Evolutionary conservation across 53 echinoderm and acorn worm species (phyloP), one percentile per base, ranked within the genome.

Genomic region (Astropecten irregularis): DNA sequence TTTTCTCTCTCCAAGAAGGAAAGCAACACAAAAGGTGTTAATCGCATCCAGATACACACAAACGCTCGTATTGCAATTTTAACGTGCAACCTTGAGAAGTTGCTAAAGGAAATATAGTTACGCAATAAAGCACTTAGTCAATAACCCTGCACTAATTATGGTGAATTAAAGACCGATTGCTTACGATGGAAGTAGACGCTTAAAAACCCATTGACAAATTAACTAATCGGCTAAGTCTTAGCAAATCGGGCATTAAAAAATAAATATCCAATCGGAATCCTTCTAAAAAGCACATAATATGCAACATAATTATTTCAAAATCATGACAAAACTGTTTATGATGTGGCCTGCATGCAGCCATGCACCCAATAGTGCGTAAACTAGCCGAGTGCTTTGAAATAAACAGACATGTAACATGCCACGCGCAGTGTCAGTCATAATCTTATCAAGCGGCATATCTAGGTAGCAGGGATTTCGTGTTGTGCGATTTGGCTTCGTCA

Each of bases 401-500:
- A 65, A 65, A 65, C 65, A 65, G 65, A 38, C 65, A 65, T 65
- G 36, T 15, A 35, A 16, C 37, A 65, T 38, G 31, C 15, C 40
- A 27, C 15, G 40, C 57, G 59, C 46, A 9, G 42, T 79, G 79
- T 39, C 79, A 79, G 46, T 79, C 79, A 79, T 79, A 30, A 56
- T 79, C 63, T 61, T 79, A 79, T 79, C 79, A 44, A 27, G 28
- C 30, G 20, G 79, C 62, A 79, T 79, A 79, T 79, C 79, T 46
- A 16, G 38, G 57, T 59, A 77, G 77, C 42, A 44, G 19, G 49
- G 77, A 76, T 76, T 76, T 60, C 7, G 62, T 32, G 27, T 46
- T 11, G 62, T 60, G 79, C 32, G 79, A 62, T 48, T 23, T 30
- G 35, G 30, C 19, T 71, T 49, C 50, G 70, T 70, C 49, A 67